Percentiles rank a stretch among this genome's conserved stretches.
phyloP scores from a whole-genome alignment of 2,888 invertebrate genomes.

The Andrena dorsata region DNA sequence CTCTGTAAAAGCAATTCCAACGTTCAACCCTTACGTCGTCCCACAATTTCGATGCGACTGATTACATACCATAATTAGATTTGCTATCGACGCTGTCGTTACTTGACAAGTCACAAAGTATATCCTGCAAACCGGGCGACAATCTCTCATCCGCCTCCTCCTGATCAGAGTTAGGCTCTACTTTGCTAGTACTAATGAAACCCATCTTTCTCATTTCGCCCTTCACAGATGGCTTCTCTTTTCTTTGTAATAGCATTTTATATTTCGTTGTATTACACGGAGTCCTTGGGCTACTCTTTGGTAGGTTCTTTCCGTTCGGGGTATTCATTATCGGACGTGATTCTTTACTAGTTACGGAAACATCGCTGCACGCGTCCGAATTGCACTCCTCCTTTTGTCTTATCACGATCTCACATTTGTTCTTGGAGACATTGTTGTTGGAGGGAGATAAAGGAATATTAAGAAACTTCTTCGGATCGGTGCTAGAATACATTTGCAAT shows the following conservation, averaged over 20 bases:
- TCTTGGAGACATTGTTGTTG: background rate
- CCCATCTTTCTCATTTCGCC: background rate
- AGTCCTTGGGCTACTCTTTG: constrained; percentile 1
- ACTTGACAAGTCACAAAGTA: constrained; percentile 62
- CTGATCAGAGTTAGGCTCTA: constrained; percentile 30
- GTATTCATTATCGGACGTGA: background rate
- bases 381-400: background rate
- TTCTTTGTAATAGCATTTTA: background rate
- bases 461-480: constrained; percentile 67
- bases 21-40: background rate
- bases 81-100: constrained; percentile 62
- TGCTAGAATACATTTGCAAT: constrained; percentile 75
- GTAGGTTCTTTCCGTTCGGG: background rate
- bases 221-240: background rate
- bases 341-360: background rate
- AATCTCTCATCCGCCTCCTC: constrained; percentile 48
- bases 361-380: constrained; percentile 11
- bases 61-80: constrained; percentile 59
- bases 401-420: background rate
- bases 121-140: constrained; percentile 66
- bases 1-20: constrained; percentile 46
- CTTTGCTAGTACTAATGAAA: background rate
- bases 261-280: background rate
- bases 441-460: constrained; percentile 51
- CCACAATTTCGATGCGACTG: background rate